phyloP scores from a whole-genome alignment of 2,888 invertebrate genomes.

The Dynastes tityus region DNA sequence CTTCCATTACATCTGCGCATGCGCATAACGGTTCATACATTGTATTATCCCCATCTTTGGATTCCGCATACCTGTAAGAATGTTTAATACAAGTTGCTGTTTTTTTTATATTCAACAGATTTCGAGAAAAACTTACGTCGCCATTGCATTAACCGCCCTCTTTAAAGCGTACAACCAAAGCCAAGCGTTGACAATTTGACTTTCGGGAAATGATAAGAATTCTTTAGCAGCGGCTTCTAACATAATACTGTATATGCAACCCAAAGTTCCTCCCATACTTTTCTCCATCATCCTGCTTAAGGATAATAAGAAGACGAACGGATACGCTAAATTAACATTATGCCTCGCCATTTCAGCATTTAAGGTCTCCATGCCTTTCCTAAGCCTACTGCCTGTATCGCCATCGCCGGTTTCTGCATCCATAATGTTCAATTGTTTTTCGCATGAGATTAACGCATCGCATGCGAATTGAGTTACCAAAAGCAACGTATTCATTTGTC shows the following conservation, averaged over 20 bases:
- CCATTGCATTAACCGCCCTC: slow-evolving; percentile 72
- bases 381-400: slow-evolving; percentile 77
- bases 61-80: slow-evolving; percentile 75
- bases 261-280: slow-evolving; percentile 85
- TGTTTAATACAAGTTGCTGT: neutral
- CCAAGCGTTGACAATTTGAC: slow-evolving; percentile 56
- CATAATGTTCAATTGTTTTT: slow-evolving; percentile 77
- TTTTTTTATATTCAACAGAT: neutral
- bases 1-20: slow-evolving; percentile 60
- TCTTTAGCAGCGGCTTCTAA: slow-evolving; percentile 78
- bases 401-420: slow-evolving; percentile 84
- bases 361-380: slow-evolving; percentile 63
- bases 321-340: slow-evolving; percentile 58
- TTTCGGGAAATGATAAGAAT: slow-evolving; percentile 65
- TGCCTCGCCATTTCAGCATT: slow-evolving; percentile 52
- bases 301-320: slow-evolving; percentile 64
- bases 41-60: slow-evolving; percentile 77
- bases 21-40: slow-evolving; percentile 73
- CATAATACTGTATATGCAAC: slow-evolving; percentile 85
- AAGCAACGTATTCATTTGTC: slow-evolving; percentile 62
- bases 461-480: slow-evolving; percentile 69
- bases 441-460: slow-evolving; percentile 75
- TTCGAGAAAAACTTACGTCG: slow-evolving; percentile 59
- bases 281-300: slow-evolving; percentile 78
- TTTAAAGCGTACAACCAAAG: slow-evolving; percentile 72